phyloP scores from a whole-genome alignment of 2,113 vertebrate species.

The Centropus bengalensis region DNA sequence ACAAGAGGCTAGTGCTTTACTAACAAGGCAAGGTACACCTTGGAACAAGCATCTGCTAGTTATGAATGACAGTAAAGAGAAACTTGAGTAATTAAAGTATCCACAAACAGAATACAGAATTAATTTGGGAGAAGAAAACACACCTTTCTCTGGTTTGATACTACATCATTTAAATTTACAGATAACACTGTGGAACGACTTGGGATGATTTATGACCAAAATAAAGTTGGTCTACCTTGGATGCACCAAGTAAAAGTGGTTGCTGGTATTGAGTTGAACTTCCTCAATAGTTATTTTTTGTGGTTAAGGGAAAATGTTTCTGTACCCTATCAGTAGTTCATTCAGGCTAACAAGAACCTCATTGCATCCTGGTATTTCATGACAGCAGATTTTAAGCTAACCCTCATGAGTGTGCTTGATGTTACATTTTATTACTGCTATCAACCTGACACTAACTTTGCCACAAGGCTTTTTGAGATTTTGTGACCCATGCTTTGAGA shows the following conservation, averaged over 20 bases:
- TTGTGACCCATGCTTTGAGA: neutral
- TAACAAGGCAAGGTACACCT: neutral
- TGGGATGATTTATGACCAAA: neutral
- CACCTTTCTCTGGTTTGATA: fast-evolving
- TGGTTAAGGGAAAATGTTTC: neutral
- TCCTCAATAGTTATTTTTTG: neutral
- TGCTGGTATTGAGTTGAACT: neutral
- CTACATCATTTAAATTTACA: neutral
- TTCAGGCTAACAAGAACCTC: neutral
- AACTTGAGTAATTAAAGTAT: neutral
- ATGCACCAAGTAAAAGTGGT: neutral
- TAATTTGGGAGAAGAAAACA: neutral
- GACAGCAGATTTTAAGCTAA: constrained; percentile 15
- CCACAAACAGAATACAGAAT: neutral
- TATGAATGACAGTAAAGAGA: neutral
- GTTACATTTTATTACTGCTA: constrained; percentile 27
- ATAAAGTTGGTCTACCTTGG: neutral
- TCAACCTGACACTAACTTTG: neutral
- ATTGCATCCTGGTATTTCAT: neutral
- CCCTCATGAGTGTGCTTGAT: neutral
- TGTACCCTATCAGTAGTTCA: neutral
- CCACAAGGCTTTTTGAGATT: neutral
- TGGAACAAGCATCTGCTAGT: neutral
- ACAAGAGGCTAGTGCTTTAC: neutral
- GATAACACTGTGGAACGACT: neutral